A percentile compares a stretch with the other conserved stretches of the same genome.
Conservation (phyloP, 1,140 invertebrate species). For the Venturia canescens region DNA sequence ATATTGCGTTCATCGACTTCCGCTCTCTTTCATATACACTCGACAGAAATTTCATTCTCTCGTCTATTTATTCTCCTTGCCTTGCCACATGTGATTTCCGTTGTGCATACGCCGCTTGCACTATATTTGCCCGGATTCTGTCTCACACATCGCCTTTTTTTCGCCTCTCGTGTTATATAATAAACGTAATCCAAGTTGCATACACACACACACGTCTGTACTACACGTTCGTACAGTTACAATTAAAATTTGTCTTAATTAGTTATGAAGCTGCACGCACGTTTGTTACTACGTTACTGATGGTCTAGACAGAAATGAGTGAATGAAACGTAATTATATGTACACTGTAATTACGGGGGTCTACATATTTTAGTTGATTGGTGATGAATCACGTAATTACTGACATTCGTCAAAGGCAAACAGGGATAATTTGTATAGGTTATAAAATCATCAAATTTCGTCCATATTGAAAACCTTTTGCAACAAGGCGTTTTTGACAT, state of each 20-base stretch:
- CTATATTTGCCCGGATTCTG: constrained; percentile 19
- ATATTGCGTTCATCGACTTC: constrained; percentile 47
- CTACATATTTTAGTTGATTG: neutral
- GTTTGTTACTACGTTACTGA: neutral
- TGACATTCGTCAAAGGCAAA: neutral
- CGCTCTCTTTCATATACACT: constrained; percentile 44
- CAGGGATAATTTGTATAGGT: neutral
- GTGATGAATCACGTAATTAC: neutral
- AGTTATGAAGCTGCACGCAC: constrained; percentile 4
- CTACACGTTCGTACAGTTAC: constrained; percentile 8
- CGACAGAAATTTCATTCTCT: constrained; percentile 37
- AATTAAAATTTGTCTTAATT: constrained; percentile 33
- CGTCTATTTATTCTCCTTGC: constrained; percentile 9
- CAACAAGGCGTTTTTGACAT: too few relatives aligned
- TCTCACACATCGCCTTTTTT: neutral
- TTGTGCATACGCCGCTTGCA: constrained; percentile 5
- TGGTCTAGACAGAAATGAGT: neutral
- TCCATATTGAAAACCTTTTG: neutral
- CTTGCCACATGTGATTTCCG: constrained; percentile 41
- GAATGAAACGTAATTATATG: constrained; percentile 14
- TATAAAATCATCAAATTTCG: neutral
- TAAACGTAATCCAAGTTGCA: constrained; percentile 1
- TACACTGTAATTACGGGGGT: neutral
- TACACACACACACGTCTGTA: neutral
- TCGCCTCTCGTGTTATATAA: constrained; percentile 17